Base-by-base conservation (phyloP, 1,140 invertebrate genomes). In the Neodiprion virginianus region DNA sequence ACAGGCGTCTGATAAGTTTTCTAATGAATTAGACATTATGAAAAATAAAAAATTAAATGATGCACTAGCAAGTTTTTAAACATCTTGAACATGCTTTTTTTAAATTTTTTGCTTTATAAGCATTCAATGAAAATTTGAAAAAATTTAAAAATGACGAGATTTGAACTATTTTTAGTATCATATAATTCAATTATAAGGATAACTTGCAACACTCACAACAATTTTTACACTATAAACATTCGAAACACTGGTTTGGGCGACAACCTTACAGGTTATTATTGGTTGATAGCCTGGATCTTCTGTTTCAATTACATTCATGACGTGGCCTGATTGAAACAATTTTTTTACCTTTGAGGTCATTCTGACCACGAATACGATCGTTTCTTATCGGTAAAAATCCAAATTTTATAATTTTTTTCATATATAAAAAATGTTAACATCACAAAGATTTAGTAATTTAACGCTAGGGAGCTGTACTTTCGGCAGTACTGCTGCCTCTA, bases 191-290 rank as follows among this genome's bases (percentile, higher is more conserved):
- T 40, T 40, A 40, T 40, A 40, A 40, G 28, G 5, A 40, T 40
- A 40, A 40, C 28, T 40, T 17, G 14, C 14, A 40, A 61, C 69
- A 66, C 67, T 10, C 71, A 76, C 75, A 17, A 47, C 47, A 72
- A 76, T 71, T 74, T 76, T 74, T 4, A 76, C 68, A 71, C 74
- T 67, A 67, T 76, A 74, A 23, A 40, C n/a, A 17, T 67, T 71
- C 10, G 72, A 74, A 12, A 76, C 72, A 72, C 74, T 67, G 14
- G 74, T 75, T 66, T 75, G 69, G 40, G 70, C 61, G 4, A 72
- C 65, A 67, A 76, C 75, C 67, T 72, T 74, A 65, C 23, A 67
- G 40, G 69, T 71, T 17, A 74, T 67, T 8, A 49, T 21, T 47
- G 12, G 28, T 21, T 28, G 28, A n/a, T 14, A 21, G 17, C 40